Percentiles rank a stretch among this genome's conserved stretches.
phyloP scores from a whole-genome alignment of 2,888 invertebrate species.

The Monochamus alternatus region DNA sequence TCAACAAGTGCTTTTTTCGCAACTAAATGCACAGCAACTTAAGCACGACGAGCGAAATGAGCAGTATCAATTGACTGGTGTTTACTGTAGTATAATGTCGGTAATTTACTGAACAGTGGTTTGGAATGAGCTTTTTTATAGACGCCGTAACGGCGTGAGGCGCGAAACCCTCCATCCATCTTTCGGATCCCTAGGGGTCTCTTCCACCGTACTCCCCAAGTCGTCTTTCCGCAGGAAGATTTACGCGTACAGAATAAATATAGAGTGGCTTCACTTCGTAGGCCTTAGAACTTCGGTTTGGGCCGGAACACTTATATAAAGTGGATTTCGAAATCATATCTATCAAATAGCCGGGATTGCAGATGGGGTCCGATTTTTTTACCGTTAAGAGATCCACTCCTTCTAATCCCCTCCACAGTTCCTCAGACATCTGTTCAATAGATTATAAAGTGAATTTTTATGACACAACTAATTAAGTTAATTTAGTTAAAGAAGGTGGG shows the following conservation, averaged over 20 bases:
- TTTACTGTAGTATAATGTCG: conserved; percentile 66
- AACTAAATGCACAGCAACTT: conserved; percentile 39
- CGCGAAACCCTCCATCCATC: conserved; percentile 64
- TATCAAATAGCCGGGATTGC: conserved; percentile 61
- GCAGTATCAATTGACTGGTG: conserved; percentile 68
- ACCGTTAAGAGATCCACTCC: conserved; percentile 8
- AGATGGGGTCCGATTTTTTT: conserved; percentile 36
- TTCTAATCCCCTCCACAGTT: background rate
- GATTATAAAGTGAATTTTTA: background rate
- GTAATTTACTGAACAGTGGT: conserved; percentile 62
- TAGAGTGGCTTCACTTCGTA: conserved; percentile 52
- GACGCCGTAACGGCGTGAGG: conserved; percentile 58
- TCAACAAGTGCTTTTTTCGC: conserved; percentile 48
- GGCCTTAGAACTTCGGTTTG: conserved; percentile 51
- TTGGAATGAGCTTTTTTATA: conserved; percentile 62
- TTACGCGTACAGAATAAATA: conserved; percentile 65
- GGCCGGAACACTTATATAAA: conserved; percentile 66
- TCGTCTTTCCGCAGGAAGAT: conserved; percentile 65
- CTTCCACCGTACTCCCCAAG: conserved; percentile 48
- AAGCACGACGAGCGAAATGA: conserved; percentile 47
- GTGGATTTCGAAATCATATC: conserved; percentile 69
- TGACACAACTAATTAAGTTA: background rate
- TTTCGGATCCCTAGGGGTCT: conserved; percentile 59
- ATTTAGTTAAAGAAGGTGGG: no score
- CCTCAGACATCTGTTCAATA: background rate